Evolutionary conservation across 2,113 vertebrate species (phyloP).

Genomic region (Silurus meridionalis): DNA sequence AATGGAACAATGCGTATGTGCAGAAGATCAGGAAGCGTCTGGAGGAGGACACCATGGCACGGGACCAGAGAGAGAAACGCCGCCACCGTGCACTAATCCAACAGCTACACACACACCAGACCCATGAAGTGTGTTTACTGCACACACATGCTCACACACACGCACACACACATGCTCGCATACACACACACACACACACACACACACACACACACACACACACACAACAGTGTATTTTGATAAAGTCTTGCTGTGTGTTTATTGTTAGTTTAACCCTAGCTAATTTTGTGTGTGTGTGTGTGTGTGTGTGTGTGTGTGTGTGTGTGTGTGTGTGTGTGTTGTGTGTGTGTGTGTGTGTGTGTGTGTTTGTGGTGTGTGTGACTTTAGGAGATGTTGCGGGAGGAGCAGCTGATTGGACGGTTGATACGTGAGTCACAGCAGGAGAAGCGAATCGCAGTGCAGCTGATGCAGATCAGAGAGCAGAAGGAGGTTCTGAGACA

Average conservation of each 20-base stretch:
- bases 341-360: not conserved
- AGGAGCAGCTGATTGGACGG: slow-evolving; percentile 84
- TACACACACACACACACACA: no score
- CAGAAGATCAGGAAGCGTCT: slow-evolving; percentile 81
- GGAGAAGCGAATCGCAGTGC: slow-evolving; percentile 81
- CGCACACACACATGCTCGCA: not conserved
- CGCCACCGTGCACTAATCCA: slow-evolving; percentile 76
- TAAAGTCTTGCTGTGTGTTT: not conserved
- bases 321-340: not conserved
- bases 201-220: not conserved
- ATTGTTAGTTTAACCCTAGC: not conserved
- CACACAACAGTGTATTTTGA: not conserved
- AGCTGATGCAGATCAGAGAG: slow-evolving; percentile 84
- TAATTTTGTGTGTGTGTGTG: not conserved
- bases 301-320: no score
- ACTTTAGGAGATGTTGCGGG: slow-evolving; percentile 75
- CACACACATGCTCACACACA: not conserved
- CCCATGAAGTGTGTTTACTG: slow-evolving; percentile 3
- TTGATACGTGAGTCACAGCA: slow-evolving; percentile 87
- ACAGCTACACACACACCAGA: slow-evolving; percentile 66
- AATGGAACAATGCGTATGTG: slow-evolving; percentile 81
- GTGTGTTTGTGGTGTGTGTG: not conserved
- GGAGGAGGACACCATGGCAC: slow-evolving; percentile 75
- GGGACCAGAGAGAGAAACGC: slow-evolving; percentile 83
- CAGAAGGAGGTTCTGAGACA: slow-evolving; percentile 87